Percentiles rank a stretch among this genome's conserved stretches.
These are phyloP conservation scores for Notarius quadriscutis DNA, from an alignment of 2,113 vertebrate species.

Conservation along the genomic window DNA sequence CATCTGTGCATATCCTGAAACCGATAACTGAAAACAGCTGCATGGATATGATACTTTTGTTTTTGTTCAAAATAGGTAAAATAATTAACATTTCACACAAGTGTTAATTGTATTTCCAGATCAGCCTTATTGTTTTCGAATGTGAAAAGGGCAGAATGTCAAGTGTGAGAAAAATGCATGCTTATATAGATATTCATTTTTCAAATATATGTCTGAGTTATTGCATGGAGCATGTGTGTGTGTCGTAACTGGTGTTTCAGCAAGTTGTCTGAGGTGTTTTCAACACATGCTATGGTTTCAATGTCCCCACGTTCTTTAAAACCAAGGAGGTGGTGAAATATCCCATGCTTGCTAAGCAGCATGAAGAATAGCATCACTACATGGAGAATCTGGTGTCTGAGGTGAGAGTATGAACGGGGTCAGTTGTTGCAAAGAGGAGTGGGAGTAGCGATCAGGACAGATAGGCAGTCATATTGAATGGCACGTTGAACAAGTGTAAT, in stretches of 20 bases:
- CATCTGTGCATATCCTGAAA: conserved; percentile 2
- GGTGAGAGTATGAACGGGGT: conserved; percentile 2
- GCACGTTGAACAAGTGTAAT: not conserved
- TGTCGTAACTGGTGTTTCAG: not conserved
- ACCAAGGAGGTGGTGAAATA: conserved; percentile 39
- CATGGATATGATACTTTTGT: not conserved
- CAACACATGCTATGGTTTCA: conserved; percentile 13
- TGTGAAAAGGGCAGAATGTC: not conserved
- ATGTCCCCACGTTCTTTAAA: conserved; percentile 26
- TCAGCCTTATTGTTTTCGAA: not conserved
- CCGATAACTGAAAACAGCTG: conserved; percentile 12
- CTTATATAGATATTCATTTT: not conserved
- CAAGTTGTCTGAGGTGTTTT: not conserved
- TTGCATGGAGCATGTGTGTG: not conserved
- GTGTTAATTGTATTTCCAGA: not conserved
- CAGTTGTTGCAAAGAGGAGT: not conserved
- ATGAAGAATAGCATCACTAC: conserved; percentile 37
- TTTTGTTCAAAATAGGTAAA: not conserved
- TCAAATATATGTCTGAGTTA: not conserved
- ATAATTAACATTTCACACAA: not conserved
- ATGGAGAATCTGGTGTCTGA: conserved; percentile 13
- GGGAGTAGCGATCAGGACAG: conserved; percentile 3
- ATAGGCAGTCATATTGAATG: conserved; percentile 36
- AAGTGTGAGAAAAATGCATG: not conserved
- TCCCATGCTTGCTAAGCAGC: conserved; percentile 31